Evolutionary conservation across 2,888 invertebrate genomes (phyloP), one percentile per base, ranked within the genome.

Genomic region (Scaptomyza parva): DNA sequence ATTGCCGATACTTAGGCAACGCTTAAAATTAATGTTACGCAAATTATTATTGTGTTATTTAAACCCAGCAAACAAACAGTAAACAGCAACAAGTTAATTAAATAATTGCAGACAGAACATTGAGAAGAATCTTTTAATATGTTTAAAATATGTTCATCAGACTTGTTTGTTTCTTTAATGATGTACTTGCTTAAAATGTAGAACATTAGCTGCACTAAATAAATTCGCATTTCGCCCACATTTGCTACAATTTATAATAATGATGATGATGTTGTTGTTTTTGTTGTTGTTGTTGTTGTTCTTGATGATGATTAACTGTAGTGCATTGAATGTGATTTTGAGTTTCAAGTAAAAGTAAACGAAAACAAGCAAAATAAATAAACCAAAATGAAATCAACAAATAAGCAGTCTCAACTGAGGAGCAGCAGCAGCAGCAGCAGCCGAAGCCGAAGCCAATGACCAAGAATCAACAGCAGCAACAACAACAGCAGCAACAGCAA

Each of bases 311-410:
- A 50, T 55, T 66, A 61, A 52, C 40, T 62, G 48, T 30, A 26
- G 40, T 33, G 17, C 35, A 44, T 44, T 51, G 44, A 50, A 59
- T 79, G 76, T 54, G 70, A 76, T 73, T 75, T 66, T 61, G 67
- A 70, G 65, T 73, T 69, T 67, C 69, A 74, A 74, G 86, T 79
- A 72, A 78, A 69, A 81, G 86, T 76, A 80, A 80, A 80, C 68
- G 81, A 79, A 79, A 74, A 76, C 53, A 79, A 60, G 65, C 50
- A 71, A 86, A 71, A 61, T 66, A 83, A 86, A 83, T 77, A 87
- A 83, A 86, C 78, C 67, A 70, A 75, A 76, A 79, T 84, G 81
- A 86, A 83, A 86, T 86, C 85, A 86, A 70, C 86, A 87, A 81
- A 85, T 87, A 87, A 82, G 71, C 73, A 76, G 62, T 45, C 39